Conservation (phyloP, 2,113 vertebrate genomes). For the Saccopteryx leptura region DNA sequence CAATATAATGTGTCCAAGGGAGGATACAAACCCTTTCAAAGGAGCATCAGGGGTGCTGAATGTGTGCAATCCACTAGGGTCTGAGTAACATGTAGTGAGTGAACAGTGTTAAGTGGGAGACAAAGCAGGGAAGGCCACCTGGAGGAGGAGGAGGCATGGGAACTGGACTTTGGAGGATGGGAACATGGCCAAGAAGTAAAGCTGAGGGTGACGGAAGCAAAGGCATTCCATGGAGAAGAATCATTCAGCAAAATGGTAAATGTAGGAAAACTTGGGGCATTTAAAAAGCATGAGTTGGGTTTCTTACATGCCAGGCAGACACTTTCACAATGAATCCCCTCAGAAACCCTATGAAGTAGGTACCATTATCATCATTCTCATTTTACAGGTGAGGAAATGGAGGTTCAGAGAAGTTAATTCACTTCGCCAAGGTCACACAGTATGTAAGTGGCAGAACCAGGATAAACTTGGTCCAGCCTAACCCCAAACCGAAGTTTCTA, state of each 20-base stretch:
- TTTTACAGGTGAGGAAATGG: background rate
- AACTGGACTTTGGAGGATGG: background rate
- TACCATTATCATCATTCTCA: background rate
- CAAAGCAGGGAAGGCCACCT: background rate
- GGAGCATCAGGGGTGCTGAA: background rate
- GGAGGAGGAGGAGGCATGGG: background rate
- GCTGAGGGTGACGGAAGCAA: background rate
- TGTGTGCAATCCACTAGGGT: background rate
- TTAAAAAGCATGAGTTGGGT: background rate
- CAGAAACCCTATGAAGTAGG: background rate
- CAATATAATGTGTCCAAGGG: background rate
- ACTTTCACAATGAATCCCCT: background rate
- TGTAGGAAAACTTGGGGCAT: background rate
- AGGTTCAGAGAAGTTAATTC: background rate
- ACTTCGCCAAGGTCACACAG: background rate
- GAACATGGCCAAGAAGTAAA: background rate
- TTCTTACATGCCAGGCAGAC: background rate
- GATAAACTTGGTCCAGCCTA: background rate
- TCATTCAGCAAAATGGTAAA: background rate
- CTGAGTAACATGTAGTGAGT: fast-evolving
- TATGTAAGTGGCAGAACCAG: background rate
- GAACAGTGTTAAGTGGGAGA: background rate
- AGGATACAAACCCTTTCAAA: background rate
- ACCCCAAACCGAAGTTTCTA: background rate
- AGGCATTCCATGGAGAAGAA: background rate